A percentile compares a stretch with the other conserved stretches of the same genome.
These are phyloP conservation scores for Drosophila chauvacae DNA, from an alignment of 1,140 invertebrate species.

Conservation along the genomic window DNA sequence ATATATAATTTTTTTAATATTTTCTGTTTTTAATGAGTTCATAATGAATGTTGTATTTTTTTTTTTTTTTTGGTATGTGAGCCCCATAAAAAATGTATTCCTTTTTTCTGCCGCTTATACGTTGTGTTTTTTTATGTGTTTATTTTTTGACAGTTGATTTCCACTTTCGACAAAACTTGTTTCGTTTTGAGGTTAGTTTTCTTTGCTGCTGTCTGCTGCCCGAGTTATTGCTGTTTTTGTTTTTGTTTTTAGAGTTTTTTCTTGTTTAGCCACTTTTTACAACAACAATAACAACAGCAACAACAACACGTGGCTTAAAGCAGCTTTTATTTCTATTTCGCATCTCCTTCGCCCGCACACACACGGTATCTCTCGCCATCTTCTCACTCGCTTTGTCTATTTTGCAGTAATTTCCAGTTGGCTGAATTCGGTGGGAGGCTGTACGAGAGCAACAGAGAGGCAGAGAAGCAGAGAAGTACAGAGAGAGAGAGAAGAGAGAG, in stretches of 20 bases:
- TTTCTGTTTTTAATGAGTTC: conserved; percentile 17
- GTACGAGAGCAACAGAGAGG: conserved; percentile 8
- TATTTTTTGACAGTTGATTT: conserved; percentile 55
- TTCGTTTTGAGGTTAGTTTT: conserved; percentile 71
- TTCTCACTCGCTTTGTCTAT: conserved; percentile 38
- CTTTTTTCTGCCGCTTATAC: conserved; percentile 32
- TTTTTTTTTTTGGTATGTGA: conserved; percentile 30
- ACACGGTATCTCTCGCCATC: conserved; percentile 22
- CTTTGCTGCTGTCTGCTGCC: conserved; percentile 37
- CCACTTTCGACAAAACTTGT: conserved; percentile 59
- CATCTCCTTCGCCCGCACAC: conserved; percentile 12
- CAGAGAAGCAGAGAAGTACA: too few relatives aligned
- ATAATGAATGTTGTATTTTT: conserved; percentile 23
- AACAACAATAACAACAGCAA: conserved; percentile 15
- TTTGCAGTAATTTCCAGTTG: conserved; percentile 67
- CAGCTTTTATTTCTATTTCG: conserved; percentile 44
- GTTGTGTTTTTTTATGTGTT: conserved; percentile 33
- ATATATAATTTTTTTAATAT: not conserved
- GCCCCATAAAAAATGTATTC: conserved; percentile 26
- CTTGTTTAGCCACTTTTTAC: conserved; percentile 51
- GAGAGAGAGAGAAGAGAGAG: not conserved
- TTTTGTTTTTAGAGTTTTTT: conserved; percentile 29
- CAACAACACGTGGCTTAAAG: conserved; percentile 65
- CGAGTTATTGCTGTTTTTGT: conserved; percentile 27
- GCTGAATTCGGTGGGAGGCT: conserved; percentile 54